Percentiles rank a stretch among this genome's conserved stretches.
Conservation (phyloP, 37 sponge, comb jelly and placozoan genomes). For the Axinella damicornis region DNA sequence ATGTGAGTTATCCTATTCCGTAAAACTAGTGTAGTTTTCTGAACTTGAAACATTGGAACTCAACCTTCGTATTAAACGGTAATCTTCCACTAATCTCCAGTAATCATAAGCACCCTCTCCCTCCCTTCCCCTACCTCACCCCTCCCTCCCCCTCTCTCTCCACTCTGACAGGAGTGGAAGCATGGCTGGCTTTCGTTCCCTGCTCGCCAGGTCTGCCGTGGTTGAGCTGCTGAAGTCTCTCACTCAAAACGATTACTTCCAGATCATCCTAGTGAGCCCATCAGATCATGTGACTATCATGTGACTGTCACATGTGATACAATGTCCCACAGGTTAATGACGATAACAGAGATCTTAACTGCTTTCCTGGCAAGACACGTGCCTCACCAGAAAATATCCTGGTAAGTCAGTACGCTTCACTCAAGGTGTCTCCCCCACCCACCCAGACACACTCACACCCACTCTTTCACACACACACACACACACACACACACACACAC, state of each 20-base stretch:
- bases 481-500: too few species aligned
- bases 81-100: too few species aligned
- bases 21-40: too few species aligned
- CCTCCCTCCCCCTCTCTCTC: neutral
- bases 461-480: too few species aligned
- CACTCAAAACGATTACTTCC: constrained; percentile 55
- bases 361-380: constrained; percentile 26
- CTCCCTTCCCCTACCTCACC: too few species aligned
- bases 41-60: too few species aligned
- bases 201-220: constrained; percentile 25
- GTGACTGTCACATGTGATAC: neutral
- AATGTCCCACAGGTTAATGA: neutral
- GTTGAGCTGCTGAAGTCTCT: constrained; percentile 38
- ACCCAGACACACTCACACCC: too few species aligned
- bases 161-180: constrained; percentile 53
- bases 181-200: constrained; percentile 31
- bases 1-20: too few species aligned
- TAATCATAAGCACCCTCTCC: too few species aligned
- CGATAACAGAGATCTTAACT: constrained; percentile 6
- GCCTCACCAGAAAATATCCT: constrained; percentile 51
- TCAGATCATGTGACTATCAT: neutral
- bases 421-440: too few species aligned
- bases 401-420: neutral
- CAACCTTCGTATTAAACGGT: too few species aligned
- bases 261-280: constrained; percentile 42